Evolutionary conservation across 2,797 vertebrate species (phyloP).

Genomic region (Cuculus canorus): DNA sequence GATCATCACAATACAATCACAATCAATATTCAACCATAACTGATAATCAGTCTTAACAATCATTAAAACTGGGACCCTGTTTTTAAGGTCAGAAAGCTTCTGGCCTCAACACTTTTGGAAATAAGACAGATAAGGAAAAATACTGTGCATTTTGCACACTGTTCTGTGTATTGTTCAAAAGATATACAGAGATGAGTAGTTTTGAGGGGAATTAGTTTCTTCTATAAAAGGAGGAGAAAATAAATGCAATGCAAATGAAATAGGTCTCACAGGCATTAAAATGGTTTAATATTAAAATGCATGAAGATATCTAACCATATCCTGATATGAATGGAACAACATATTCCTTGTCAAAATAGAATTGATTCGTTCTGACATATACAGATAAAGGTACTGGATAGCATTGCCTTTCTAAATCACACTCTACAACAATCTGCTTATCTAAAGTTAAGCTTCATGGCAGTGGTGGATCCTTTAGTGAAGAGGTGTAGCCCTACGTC

Average conservation of each 20-base stretch:
- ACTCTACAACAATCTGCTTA: not conserved
- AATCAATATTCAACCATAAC: not conserved
- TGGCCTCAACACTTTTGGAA: not conserved
- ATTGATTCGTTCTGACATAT: rapidly evolving
- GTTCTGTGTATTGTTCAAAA: not conserved
- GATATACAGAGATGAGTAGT: not conserved
- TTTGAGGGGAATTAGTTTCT: not conserved
- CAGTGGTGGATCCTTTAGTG: not conserved
- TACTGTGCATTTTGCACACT: not conserved
- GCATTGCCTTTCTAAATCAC: not conserved
- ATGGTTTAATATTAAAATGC: not conserved
- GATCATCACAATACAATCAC: not conserved
- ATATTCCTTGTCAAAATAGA: not conserved
- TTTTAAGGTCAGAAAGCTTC: not conserved
- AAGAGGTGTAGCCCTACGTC: not conserved
- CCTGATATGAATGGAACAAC: not conserved
- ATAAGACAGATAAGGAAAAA: not conserved
- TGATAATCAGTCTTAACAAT: not conserved
- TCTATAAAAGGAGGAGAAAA: not conserved
- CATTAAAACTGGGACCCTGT: not conserved
- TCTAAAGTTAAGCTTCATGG: not conserved
- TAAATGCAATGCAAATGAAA: not conserved
- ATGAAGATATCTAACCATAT: not conserved
- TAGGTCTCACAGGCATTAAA: not conserved
- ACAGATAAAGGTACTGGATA: not conserved